A percentile compares a stretch with the other conserved stretches of the same genome.
phyloP scores from a whole-genome alignment of 2,113 vertebrate genomes.

The Rattus rattus region DNA sequence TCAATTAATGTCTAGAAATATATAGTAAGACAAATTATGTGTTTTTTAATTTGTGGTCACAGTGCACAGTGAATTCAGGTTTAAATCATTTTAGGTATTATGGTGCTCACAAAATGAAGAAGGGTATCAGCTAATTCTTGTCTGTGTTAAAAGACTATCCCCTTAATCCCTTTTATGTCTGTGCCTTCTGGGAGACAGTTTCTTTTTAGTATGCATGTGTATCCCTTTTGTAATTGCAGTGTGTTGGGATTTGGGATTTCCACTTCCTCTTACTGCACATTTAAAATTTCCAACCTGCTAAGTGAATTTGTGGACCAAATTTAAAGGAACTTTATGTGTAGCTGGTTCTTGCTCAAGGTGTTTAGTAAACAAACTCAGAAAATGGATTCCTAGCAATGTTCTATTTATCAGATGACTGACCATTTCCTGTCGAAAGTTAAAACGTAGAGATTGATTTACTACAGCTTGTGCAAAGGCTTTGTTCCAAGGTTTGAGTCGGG shows the following conservation, averaged over 20 bases:
- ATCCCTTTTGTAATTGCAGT: constrained; percentile 20
- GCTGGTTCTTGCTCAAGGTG: constrained; percentile 55
- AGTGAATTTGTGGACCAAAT: constrained; percentile 86
- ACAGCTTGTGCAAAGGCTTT: constrained; percentile 54
- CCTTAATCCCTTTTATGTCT: constrained; percentile 69
- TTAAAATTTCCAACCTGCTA: constrained; percentile 70
- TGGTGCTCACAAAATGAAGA: constrained; percentile 79
- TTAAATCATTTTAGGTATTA: constrained; percentile 76
- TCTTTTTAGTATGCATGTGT: constrained; percentile 70
- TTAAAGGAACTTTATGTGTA: constrained; percentile 71
- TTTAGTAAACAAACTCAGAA: constrained; percentile 76
- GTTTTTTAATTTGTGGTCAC: constrained; percentile 70
- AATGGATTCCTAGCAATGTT: constrained; percentile 67
- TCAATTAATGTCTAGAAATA: constrained; percentile 82
- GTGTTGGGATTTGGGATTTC: constrained; percentile 60
- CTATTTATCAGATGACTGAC: constrained; percentile 74
- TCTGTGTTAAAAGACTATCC: constrained; percentile 66
- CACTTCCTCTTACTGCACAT: constrained; percentile 50
- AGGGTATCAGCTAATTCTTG: constrained; percentile 68
- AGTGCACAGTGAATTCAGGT: constrained; percentile 70
- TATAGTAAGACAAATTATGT: constrained; percentile 77
- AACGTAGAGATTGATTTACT: constrained; percentile 59
- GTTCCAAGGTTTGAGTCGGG: constrained; percentile 26
- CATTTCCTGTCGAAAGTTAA: constrained; percentile 57
- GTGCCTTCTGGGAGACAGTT: constrained; percentile 75